Evolutionary conservation across 1,140 invertebrate genomes (phyloP).

Genomic region (Bombus confusus): DNA sequence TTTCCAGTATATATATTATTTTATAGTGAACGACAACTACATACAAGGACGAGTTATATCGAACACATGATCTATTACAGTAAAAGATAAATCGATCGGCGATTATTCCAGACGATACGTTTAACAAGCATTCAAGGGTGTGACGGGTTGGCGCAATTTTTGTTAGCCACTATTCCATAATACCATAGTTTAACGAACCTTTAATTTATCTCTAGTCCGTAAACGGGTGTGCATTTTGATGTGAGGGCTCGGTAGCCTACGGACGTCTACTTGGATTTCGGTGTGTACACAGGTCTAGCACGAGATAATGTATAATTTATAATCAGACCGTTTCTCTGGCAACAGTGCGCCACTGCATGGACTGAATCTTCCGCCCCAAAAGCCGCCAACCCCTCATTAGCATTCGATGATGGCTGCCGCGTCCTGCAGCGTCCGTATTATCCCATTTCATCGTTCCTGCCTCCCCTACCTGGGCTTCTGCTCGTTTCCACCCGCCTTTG

Average conservation of each 20-base stretch:
- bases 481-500: conserved; percentile 48
- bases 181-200: conserved; percentile 21
- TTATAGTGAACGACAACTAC: fast-evolving
- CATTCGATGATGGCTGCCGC: conserved; percentile 83
- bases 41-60: no score
- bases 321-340: conserved; percentile 80
- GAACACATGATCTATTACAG: not conserved
- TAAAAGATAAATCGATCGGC: not conserved
- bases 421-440: conserved; percentile 81
- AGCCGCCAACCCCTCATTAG: conserved; percentile 82
- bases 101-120: not conserved
- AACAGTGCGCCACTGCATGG: conserved; percentile 59
- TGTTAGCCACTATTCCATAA: not conserved
- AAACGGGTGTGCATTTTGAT: conserved; percentile 60
- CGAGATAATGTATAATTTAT: conserved; percentile 83
- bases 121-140: not conserved
- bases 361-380: conserved; percentile 73
- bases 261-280: conserved; percentile 71
- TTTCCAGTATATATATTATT: not conserved
- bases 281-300: conserved; percentile 74
- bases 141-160: conserved; percentile 4
- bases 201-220: conserved; percentile 58
- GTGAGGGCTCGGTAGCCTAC: conserved; percentile 47
- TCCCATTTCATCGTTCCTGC: conserved; percentile 72
- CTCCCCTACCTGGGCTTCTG: conserved; percentile 62